Evolutionary conservation across 2,888 invertebrate genomes (phyloP), one percentile per base, ranked within the genome.

Genomic region (Gari tellinella): DNA sequence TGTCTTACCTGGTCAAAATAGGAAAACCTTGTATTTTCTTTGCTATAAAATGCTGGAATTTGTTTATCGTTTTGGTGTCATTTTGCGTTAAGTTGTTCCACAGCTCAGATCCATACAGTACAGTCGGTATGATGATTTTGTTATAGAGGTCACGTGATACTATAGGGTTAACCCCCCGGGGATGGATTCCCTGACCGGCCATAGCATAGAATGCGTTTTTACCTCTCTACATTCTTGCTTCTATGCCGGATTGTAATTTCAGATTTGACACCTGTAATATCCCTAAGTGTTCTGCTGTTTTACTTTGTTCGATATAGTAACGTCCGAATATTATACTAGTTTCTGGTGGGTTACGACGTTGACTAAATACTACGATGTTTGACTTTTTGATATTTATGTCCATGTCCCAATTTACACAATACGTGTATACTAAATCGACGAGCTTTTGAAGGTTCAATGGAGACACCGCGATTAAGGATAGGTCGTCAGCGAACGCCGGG

Each of bases 21-120:
- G 43, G 43, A 17, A 43, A 43, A 5, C 43, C 43, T 14, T 43
- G 43, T 17, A 43, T 43, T 43, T 43, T 43, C 43, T 43, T 43
- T 4, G 15, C 43, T 4, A 19, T 43, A 43, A 5, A 43, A 43
- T 43, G 43, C 14, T 43, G 43, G n/a, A 43, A 19, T 43, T 43
- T 43, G 43, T 43, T 14, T 43, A 43, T 43, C 5, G 15, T 14
- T 8, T 43, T 43, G 4, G 14, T 43, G 43, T 43, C 43, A 19
- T 15, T 17, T 19, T 15, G 19, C n/a, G 43, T 43, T 17, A 43
- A 5, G n/a, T 43, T 43, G 43, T 43, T 43, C 43, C 43, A 43
- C 19, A 43, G 19, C 15, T 43, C 43, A 19, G n/a, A 14, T 19
- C 43, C 43, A 43, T 43, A 43, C 15, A 43, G 15, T 4, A 19